Evolutionary conservation across 2,888 invertebrate species (phyloP).

Genomic region (Uloborus plumipes): DNA sequence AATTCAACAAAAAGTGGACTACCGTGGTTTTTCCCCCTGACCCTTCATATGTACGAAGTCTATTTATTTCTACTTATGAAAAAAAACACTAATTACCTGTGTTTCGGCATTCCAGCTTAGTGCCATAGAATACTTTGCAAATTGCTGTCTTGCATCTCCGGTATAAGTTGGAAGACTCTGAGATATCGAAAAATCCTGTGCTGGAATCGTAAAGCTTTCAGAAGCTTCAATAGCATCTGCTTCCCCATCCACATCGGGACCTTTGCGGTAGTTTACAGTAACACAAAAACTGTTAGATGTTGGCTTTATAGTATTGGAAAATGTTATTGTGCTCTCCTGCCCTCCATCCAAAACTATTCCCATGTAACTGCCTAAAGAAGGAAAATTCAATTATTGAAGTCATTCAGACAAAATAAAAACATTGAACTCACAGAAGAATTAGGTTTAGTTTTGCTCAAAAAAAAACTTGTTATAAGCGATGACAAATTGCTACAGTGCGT

Average conservation of each 20-base stretch:
- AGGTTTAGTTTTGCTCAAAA: no score
- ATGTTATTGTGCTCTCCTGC: constrained; percentile 24
- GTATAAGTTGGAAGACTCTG: constrained; percentile 8
- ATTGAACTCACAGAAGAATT: background rate
- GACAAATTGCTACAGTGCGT: no score
- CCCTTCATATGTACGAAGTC: no score
- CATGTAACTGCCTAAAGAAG: constrained; percentile 28
- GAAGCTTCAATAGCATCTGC: background rate
- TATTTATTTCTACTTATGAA: no score
- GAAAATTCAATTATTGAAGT: background rate
- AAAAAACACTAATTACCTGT: constrained; percentile 7
- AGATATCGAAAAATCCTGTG: background rate
- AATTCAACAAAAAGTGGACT: no score
- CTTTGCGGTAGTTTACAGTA: constrained; percentile 29
- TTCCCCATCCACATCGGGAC: constrained; percentile 24
- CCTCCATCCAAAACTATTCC: constrained; percentile 25
- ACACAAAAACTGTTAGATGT: constrained; percentile 4
- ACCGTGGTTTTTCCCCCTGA: no score
- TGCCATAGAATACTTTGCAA: constrained; percentile 20
- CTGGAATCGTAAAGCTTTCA: constrained; percentile 10
- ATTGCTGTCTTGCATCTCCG: constrained; percentile 25
- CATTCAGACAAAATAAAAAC: background rate
- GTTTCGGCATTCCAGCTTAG: constrained; percentile 19
- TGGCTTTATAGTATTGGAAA: constrained; percentile 13
- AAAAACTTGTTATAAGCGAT: no score